Evolutionary conservation across 2,797 vertebrate species (phyloP), one percentile per base, ranked within the genome.

Genomic region (Sparidentex hasta): DNA sequence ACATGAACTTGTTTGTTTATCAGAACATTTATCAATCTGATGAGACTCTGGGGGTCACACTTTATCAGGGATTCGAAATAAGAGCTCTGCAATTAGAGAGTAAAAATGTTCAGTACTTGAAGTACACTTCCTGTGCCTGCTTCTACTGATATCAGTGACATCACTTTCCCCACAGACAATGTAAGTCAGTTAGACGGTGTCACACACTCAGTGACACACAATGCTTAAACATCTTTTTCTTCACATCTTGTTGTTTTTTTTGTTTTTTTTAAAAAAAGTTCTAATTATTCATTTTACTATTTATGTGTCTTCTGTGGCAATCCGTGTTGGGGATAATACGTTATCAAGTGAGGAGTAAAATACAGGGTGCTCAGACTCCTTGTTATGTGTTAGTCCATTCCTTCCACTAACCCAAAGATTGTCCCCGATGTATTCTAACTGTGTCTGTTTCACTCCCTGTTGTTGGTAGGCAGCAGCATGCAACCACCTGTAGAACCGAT

Each of bases 1-100:
- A 68, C 50, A 38, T 38, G 29, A 65, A 48, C 18, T 48, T 75
- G 51, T 78, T 74, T 81, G 68, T 80, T 70, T 58, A 62, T 80
- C n/a, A 72, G 61, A 78, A 68, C 41, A 38, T 8, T n/a, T 46
- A 66, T 59, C 5, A 81, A 48, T 77, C 44, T 29, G 3, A 2
- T 14, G 5, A 51, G n/a, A 16, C 58, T 44, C 17, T 1, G 13
- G 6, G 9, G 9, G 70, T 67, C 5, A 21, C 51, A 50, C n/a
- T 27, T 78, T 29, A 44, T 63, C 64, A 23, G 21, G 18, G 17
- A 23, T 41, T 41, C 2, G 7, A 65, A 76, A 66, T 4, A 50
- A 43, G 20, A 73, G 62, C 52, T 61, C n/a, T 21, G 48, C n/a
- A 58, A 50, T 67, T 20, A 59, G 18, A 68, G 17, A 21, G 18